A percentile compares a stretch with the other conserved stretches of the same genome.
phyloP scores from a whole-genome alignment of 2,888 invertebrate genomes.

The Eristalinus aeneus region DNA sequence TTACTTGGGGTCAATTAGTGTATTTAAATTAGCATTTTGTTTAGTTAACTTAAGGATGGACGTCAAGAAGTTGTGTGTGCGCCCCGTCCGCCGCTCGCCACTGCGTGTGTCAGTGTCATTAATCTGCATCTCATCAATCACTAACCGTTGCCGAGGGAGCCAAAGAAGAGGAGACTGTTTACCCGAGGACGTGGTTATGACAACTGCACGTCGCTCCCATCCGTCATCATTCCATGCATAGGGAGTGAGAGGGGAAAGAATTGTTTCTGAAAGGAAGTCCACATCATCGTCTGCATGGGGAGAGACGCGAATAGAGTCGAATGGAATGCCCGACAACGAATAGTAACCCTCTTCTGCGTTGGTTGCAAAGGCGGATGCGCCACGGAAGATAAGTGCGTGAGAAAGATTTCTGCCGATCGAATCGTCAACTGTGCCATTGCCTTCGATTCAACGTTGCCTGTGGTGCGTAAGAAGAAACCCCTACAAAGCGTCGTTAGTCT shows the following conservation, averaged over 20 bases:
- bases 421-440: conserved; percentile 35
- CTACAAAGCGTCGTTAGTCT: conserved; percentile 16
- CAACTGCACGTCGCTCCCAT: conserved; percentile 61
- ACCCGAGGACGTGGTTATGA: conserved; percentile 58
- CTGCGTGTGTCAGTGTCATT: conserved; percentile 59
- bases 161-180: conserved; percentile 41
- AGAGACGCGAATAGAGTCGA: conserved; percentile 9
- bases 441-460: conserved; percentile 18
- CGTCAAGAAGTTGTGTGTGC: conserved; percentile 33
- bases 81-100: background rate
- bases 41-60: conserved; percentile 66
- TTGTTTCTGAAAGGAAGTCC: conserved; percentile 52
- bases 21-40: conserved; percentile 69
- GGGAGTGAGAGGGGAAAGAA: background rate
- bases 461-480: conserved; percentile 17
- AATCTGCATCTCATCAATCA: conserved; percentile 71
- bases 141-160: conserved; percentile 26
- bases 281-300: conserved; percentile 26
- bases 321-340: conserved; percentile 55
- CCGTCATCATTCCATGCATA: conserved; percentile 47
- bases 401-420: conserved; percentile 37
- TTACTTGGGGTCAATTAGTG: conserved; percentile 67
- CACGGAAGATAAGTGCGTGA: conserved; percentile 34
- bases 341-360: conserved; percentile 60
- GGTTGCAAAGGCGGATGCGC: conserved; percentile 29